Percentiles rank a stretch among this genome's conserved stretches.
Conservation (phyloP, 2,888 invertebrate species). For the Himalopsyche anomala region DNA sequence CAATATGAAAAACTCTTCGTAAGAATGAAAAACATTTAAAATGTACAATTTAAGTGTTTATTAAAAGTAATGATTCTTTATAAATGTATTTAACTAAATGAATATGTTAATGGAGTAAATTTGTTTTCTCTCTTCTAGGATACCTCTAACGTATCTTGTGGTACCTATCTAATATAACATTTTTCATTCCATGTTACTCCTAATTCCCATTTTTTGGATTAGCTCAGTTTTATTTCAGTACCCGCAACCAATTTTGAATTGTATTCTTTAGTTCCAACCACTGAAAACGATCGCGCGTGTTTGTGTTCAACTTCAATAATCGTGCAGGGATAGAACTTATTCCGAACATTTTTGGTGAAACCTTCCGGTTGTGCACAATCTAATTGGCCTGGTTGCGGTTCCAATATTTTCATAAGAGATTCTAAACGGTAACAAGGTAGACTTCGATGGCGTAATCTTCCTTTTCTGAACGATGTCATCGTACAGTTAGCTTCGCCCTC, state of each 20-base stretch:
- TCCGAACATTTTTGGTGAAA: conserved; percentile 7
- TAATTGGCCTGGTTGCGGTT: conserved; percentile 20
- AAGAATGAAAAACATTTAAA: too few relatives aligned
- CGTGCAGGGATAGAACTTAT: conserved; percentile 7
- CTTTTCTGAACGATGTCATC: conserved; percentile 24
- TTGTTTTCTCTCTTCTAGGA: too few relatives aligned
- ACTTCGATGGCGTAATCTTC: neutral
- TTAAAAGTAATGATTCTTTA: too few relatives aligned
- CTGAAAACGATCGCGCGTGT: neutral
- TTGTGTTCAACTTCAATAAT: neutral
- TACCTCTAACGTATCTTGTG: too few relatives aligned
- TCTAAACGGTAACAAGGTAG: conserved; percentile 28
- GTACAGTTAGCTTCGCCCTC: conserved; percentile 12
- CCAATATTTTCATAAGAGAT: conserved; percentile 2
- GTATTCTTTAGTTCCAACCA: neutral
- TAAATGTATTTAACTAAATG: too few relatives aligned
- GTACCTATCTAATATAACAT: too few relatives aligned
- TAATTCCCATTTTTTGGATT: too few relatives aligned
- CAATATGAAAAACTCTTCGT: too few relatives aligned
- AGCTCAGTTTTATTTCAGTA: too few relatives aligned
- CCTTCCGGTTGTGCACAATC: conserved; percentile 4
- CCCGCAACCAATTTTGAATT: neutral
- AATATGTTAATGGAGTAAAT: too few relatives aligned
- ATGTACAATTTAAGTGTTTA: too few relatives aligned
- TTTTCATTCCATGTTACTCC: too few relatives aligned